These are phyloP conservation scores for Siphamia tubifer DNA, from an alignment of 2,113 vertebrate genomes.

Conservation along the genomic window DNA sequence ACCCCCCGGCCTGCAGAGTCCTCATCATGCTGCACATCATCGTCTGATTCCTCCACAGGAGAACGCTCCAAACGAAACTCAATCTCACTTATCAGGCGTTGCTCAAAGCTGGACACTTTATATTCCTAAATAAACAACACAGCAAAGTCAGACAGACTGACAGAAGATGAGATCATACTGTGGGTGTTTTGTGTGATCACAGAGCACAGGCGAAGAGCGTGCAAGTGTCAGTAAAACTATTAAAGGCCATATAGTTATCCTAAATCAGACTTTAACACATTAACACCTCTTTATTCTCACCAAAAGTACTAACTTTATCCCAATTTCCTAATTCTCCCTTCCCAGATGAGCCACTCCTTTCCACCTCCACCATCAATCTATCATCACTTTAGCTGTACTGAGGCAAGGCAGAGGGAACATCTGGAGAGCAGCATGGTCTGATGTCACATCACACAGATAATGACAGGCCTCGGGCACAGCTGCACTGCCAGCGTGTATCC, in stretches of 20 bases:
- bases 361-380: slow-evolving; percentile 41
- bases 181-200: neutral
- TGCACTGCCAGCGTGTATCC: slow-evolving; percentile 52
- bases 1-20: slow-evolving; percentile 63
- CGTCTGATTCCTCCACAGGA: slow-evolving; percentile 92
- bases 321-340: neutral
- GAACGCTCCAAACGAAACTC: slow-evolving; percentile 96
- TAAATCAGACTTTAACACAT: neutral
- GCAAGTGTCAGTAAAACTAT: neutral
- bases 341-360: slow-evolving; percentile 22
- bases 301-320: slow-evolving; percentile 30
- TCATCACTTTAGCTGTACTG: slow-evolving; percentile 15
- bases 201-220: neutral
- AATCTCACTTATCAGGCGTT: slow-evolving; percentile 96
- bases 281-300: slow-evolving; percentile 18
- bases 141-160: neutral
- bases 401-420: slow-evolving; percentile 60
- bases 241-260: neutral
- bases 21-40: slow-evolving; percentile 86
- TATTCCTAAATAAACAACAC: slow-evolving; percentile 85
- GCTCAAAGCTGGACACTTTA: slow-evolving; percentile 98
- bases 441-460: slow-evolving; percentile 74
- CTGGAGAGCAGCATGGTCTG: slow-evolving; percentile 51
- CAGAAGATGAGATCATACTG: neutral
- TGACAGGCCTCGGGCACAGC: slow-evolving; percentile 69